A percentile compares a stretch with the other conserved stretches of the same genome.
Conservation (phyloP, 2,797 vertebrate genomes). For the Onychomys arenicola region DNA sequence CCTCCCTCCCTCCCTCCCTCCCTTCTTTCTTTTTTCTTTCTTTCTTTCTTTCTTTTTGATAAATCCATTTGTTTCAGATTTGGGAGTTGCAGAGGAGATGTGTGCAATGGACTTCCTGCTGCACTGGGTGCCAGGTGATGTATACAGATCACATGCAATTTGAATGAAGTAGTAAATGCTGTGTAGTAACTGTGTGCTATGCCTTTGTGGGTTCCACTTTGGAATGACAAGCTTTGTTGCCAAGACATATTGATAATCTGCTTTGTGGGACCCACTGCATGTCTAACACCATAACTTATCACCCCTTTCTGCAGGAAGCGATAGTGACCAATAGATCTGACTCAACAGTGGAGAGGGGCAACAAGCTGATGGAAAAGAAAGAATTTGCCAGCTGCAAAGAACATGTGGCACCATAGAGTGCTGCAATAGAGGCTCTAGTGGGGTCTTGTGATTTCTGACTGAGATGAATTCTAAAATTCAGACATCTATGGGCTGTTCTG, state of each 20-base stretch:
- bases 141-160: not conserved
- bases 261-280: not conserved
- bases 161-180: not conserved
- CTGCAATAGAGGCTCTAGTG: not conserved
- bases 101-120: not conserved
- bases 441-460: not conserved
- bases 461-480: not conserved
- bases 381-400: not conserved
- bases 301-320: not conserved
- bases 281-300: not conserved
- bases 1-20: no score
- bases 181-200: not conserved
- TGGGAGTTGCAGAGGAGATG: not conserved
- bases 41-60: not conserved
- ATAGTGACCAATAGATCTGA: not conserved
- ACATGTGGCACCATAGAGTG: accelerated
- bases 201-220: not conserved
- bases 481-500: not conserved
- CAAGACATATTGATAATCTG: not conserved
- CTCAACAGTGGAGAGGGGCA: not conserved
- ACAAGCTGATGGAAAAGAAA: not conserved
- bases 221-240: not conserved
- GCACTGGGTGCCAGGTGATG: not conserved
- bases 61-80: not conserved
- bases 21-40: no score